Evolutionary conservation across 1,140 invertebrate genomes (phyloP).

Genomic region (Armadillidium nasatum): DNA sequence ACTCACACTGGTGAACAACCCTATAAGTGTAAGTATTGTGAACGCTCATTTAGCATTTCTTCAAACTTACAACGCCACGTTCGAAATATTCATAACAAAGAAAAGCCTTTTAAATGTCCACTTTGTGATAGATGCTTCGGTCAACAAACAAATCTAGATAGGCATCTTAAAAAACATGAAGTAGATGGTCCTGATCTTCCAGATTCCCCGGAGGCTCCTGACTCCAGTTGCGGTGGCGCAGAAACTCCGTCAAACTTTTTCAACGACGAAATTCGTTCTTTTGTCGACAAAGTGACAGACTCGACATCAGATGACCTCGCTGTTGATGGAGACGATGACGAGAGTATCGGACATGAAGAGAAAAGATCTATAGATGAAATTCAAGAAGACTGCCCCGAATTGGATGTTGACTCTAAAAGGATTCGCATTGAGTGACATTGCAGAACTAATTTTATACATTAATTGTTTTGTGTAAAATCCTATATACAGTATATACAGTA

Average conservation of each 20-base stretch:
- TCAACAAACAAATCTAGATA: slow-evolving; percentile 95
- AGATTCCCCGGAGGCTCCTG: slow-evolving; percentile 49
- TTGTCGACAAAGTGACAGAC: slow-evolving; percentile 83
- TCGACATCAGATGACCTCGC: neutral
- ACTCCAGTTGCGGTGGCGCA: slow-evolving; percentile 52
- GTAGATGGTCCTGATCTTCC: slow-evolving; percentile 45
- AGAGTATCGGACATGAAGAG: neutral
- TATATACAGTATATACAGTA: neutral
- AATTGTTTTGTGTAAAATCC: neutral
- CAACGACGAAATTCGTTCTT: slow-evolving; percentile 87
- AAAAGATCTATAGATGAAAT: neutral
- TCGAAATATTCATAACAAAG: slow-evolving; percentile 98
- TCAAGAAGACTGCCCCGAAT: neutral
- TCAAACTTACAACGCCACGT: slow-evolving; percentile 98
- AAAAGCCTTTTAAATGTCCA: slow-evolving; percentile 67
- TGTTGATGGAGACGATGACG: neutral
- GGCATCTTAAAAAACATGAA: slow-evolving; percentile 96
- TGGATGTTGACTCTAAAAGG: neutral
- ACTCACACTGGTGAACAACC: slow-evolving; percentile 98
- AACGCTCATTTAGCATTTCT: slow-evolving; percentile 96
- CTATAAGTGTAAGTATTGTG: slow-evolving; percentile 97
- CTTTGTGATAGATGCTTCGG: slow-evolving; percentile 83
- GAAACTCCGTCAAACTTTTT: slow-evolving; percentile 54
- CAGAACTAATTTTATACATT: neutral
- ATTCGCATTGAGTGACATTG: neutral